Evolutionary conservation across 2,797 vertebrate species (phyloP).

Genomic region (Rhyacichthys aspro): DNA sequence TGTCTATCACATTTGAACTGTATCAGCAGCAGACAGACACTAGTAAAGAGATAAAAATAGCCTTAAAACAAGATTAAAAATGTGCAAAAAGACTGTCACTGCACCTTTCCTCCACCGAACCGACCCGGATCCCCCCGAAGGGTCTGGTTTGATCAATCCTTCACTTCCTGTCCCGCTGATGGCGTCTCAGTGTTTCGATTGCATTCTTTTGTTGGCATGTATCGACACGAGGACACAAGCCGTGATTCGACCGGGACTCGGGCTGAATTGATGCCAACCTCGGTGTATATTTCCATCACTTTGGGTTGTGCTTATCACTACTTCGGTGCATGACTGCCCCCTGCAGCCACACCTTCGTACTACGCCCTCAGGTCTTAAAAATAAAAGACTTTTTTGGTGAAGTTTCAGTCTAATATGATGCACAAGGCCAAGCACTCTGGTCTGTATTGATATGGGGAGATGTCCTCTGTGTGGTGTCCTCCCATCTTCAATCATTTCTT

Average conservation of each 20-base stretch:
- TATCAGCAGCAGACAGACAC: not conserved
- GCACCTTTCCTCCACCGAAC: conserved; percentile 35
- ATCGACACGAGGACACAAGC: conserved; percentile 2
- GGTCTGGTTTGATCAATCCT: conserved; percentile 51
- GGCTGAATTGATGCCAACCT: conserved; percentile 54
- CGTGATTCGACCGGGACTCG: conserved; percentile 36
- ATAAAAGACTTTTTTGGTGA: not conserved
- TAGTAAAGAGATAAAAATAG: not conserved
- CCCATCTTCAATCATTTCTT: conserved; percentile 64
- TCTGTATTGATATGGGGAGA: conserved; percentile 57
- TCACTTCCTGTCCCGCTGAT: conserved; percentile 35
- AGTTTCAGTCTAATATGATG: too few species aligned
- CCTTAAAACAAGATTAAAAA: too few species aligned
- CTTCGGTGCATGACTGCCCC: conserved; percentile 69
- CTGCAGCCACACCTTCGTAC: conserved; percentile 54
- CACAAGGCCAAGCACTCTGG: conserved; percentile 15
- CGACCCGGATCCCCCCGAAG: conserved; percentile 38
- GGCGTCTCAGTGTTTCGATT: conserved; percentile 31
- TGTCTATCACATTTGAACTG: too few species aligned
- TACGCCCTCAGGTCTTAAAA: conserved; percentile 33
- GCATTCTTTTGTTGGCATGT: conserved; percentile 30
- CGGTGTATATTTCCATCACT: conserved; percentile 48
- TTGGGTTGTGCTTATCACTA: conserved; percentile 55
- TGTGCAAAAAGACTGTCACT: conserved; percentile 47
- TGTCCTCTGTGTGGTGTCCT: conserved; percentile 61